Evolutionary conservation across 2,113 vertebrate genomes (phyloP).

Genomic region (Cyphomyrus plagiostoma): DNA sequence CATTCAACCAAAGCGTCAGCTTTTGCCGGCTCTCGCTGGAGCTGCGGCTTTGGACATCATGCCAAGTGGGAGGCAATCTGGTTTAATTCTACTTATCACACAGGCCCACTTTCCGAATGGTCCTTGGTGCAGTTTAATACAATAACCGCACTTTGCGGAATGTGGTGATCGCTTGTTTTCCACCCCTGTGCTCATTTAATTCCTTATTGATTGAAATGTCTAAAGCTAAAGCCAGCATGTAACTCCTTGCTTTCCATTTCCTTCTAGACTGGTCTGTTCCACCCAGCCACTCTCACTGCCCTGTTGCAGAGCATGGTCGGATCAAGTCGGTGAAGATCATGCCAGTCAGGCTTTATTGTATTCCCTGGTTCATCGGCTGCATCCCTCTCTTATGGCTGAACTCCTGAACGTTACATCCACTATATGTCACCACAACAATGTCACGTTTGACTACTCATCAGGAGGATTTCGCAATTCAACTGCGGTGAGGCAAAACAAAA

Average conservation of each 20-base stretch:
- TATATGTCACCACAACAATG: background rate
- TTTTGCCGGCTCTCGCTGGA: background rate
- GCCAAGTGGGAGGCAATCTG: background rate
- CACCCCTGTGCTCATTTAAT: slow-evolving; percentile 53
- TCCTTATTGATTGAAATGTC: slow-evolving; percentile 56
- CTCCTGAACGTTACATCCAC: background rate
- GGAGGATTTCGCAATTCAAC: background rate
- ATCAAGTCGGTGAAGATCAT: background rate
- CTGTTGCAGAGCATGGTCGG: background rate
- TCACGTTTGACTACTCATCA: background rate
- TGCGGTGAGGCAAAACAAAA: background rate
- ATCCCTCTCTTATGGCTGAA: background rate
- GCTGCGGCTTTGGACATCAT: background rate
- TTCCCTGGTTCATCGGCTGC: background rate
- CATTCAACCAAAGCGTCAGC: background rate
- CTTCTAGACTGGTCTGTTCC: background rate
- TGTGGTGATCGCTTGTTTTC: slow-evolving; percentile 50
- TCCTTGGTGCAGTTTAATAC: slow-evolving; percentile 53
- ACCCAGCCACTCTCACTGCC: background rate
- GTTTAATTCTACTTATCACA: background rate
- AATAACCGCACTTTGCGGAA: slow-evolving; percentile 48
- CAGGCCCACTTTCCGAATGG: slow-evolving; percentile 26
- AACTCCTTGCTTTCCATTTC: slow-evolving; percentile 28
- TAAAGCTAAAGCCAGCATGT: slow-evolving; percentile 37
- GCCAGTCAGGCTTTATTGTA: background rate